phyloP scores from a whole-genome alignment of 92 coral and sea anemone genomes.

The Zoanthus sansibaricus region DNA sequence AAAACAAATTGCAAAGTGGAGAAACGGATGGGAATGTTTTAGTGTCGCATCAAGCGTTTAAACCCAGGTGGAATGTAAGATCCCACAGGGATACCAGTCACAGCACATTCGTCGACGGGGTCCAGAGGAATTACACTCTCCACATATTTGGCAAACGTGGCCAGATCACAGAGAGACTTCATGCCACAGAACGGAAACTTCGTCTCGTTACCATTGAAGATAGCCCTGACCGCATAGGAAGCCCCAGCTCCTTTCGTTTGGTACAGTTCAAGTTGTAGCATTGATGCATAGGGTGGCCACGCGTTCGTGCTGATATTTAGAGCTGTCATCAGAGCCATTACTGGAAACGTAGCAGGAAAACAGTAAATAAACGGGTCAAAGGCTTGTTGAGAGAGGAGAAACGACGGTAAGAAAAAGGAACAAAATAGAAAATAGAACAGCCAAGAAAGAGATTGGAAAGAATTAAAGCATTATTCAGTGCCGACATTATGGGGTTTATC shows the following conservation, averaged over 20 bases:
- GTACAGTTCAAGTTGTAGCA: conserved; percentile 80
- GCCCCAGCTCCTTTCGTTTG: conserved; percentile 49
- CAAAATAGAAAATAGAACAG: no score
- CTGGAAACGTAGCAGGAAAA: conserved; percentile 41
- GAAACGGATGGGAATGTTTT: background rate
- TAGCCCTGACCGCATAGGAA: conserved; percentile 75
- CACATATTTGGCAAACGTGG: conserved; percentile 34
- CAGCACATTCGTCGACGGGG: conserved; percentile 49
- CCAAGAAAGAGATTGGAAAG: no score
- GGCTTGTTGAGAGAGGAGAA: no score
- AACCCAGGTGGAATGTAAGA: conserved; percentile 33
- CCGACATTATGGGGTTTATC: no score
- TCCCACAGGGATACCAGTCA: conserved; percentile 45
- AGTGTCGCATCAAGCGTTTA: conserved; percentile 22
- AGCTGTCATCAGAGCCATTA: conserved; percentile 80
- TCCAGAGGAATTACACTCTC: conserved; percentile 49
- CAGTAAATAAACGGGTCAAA: background rate
- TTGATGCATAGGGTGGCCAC: conserved; percentile 95
- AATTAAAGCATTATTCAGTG: no score
- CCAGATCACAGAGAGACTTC: conserved; percentile 48
- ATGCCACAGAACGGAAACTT: conserved; percentile 76
- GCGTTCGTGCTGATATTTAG: conserved; percentile 79
- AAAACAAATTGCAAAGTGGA: no score
- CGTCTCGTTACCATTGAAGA: conserved; percentile 78
- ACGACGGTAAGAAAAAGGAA: no score